These are phyloP conservation scores for Hirtodrosophila duncani DNA, from an alignment of 2,888 invertebrate genomes.

Conservation along the genomic window DNA sequence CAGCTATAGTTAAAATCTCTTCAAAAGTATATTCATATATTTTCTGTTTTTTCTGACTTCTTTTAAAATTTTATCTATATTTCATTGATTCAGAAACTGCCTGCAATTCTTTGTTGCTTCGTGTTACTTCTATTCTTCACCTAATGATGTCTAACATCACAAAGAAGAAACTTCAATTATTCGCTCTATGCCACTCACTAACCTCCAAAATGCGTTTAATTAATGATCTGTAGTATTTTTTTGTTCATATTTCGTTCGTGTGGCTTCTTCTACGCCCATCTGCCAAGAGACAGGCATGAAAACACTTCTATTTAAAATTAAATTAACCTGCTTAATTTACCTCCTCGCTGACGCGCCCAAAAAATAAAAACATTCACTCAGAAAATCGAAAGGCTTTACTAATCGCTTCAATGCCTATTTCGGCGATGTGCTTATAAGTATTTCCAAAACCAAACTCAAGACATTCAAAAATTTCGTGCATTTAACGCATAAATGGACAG, in stretches of 20 bases:
- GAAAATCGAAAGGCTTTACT: constrained; percentile 70
- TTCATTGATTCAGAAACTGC: constrained; percentile 18
- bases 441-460: too few relatives aligned
- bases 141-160: constrained; percentile 50
- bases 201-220: constrained; percentile 66
- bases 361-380: constrained; percentile 59
- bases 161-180: constrained; percentile 33
- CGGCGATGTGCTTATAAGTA: too few relatives aligned
- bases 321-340: constrained; percentile 70
- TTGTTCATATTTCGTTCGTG: constrained; percentile 24
- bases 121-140: constrained; percentile 16
- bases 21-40: constrained; percentile 15
- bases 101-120: constrained; percentile 34
- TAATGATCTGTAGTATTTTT: constrained; percentile 45
- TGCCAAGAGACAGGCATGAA: constrained; percentile 44
- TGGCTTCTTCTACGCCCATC: constrained; percentile 44
- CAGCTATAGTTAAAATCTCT: too few relatives aligned
- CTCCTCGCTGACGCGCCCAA: constrained; percentile 56
- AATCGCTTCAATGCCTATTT: constrained; percentile 62
- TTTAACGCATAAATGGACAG: constrained; percentile 67
- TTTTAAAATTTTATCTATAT: constrained; percentile 16
- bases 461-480: constrained; percentile 59
- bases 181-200: constrained; percentile 47
- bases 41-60: constrained; percentile 14
- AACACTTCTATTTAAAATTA: constrained; percentile 70